Evolutionary conservation across 2,888 invertebrate species (phyloP).

Genomic region (Amphipyra berbera): DNA sequence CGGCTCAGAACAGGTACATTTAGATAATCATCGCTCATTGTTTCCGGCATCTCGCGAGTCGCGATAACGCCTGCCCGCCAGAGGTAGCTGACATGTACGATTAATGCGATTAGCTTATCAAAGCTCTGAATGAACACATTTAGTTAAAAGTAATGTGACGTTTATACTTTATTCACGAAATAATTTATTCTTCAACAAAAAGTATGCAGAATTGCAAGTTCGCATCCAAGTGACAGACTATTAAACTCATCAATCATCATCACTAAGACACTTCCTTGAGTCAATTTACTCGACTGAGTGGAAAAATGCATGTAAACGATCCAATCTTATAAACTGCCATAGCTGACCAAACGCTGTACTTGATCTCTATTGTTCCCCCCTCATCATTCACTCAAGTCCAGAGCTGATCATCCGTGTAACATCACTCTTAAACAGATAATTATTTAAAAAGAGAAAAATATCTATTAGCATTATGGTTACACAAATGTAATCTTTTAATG

Average conservation of each 20-base stretch:
- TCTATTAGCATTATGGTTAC: too few relatives aligned
- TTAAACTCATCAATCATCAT: constrained; percentile 30
- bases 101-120: constrained; percentile 54
- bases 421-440: too few relatives aligned
- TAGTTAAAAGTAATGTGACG: constrained; percentile 44
- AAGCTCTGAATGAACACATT: constrained; percentile 47
- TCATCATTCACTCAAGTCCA: neutral
- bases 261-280: constrained; percentile 4
- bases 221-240: constrained; percentile 8
- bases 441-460: too few relatives aligned
- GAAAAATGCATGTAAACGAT: neutral
- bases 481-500: constrained; percentile 1
- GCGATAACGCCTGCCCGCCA: constrained; percentile 53
- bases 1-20: constrained; percentile 75
- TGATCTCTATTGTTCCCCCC: neutral
- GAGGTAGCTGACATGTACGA: constrained; percentile 36
- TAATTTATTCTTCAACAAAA: constrained; percentile 15
- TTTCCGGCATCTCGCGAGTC: constrained; percentile 69
- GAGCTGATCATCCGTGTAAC: neutral
- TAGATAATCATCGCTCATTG: constrained; percentile 87
- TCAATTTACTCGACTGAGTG: neutral
- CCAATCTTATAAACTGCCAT: neutral
- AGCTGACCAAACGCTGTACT: constrained; percentile 1
- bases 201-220: constrained; percentile 7
- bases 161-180: constrained; percentile 19